Conservation (phyloP, 2,113 vertebrate species). For the Amia ocellicauda region DNA sequence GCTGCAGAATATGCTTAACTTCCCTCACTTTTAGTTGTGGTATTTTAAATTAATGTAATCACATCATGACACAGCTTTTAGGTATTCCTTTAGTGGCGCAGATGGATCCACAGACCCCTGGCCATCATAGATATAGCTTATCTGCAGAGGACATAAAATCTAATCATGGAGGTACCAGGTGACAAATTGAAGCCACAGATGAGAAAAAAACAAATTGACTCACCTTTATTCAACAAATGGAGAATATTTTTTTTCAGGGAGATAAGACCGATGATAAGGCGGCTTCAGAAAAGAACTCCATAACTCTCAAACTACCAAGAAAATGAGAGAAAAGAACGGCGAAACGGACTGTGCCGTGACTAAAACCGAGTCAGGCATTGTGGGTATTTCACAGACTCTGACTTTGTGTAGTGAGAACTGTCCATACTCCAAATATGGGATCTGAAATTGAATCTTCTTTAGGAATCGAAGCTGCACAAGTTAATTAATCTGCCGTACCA, state of each 20-base stretch:
- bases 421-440: conserved; percentile 33
- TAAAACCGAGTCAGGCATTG: conserved; percentile 18
- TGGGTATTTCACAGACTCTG: conserved; percentile 21
- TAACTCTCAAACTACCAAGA: conserved; percentile 35
- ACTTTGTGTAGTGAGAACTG: conserved; percentile 19
- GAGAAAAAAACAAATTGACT: conserved; percentile 51
- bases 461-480: conserved; percentile 29
- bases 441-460: conserved; percentile 47
- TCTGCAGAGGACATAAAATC: conserved; percentile 58
- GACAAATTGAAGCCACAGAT: conserved; percentile 55
- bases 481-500: conserved; percentile 36
- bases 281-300: conserved; percentile 50
- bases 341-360: not conserved
- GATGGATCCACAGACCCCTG: conserved; percentile 35
- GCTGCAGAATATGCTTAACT: too few relatives aligned
- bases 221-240: conserved; percentile 60
- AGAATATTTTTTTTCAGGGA: conserved; percentile 49
- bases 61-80: too few relatives aligned
- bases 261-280: conserved; percentile 53
- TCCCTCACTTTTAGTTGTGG: too few relatives aligned
- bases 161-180: conserved; percentile 63
- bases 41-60: too few relatives aligned
- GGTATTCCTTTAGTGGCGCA: not conserved
- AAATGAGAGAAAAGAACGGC: conserved; percentile 34
- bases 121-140: conserved; percentile 64